Evolutionary conservation across 37 sponge, comb jelly and placozoan species (phyloP), one percentile per base, ranked within the genome.

Genomic region (Halichondria panicea): DNA sequence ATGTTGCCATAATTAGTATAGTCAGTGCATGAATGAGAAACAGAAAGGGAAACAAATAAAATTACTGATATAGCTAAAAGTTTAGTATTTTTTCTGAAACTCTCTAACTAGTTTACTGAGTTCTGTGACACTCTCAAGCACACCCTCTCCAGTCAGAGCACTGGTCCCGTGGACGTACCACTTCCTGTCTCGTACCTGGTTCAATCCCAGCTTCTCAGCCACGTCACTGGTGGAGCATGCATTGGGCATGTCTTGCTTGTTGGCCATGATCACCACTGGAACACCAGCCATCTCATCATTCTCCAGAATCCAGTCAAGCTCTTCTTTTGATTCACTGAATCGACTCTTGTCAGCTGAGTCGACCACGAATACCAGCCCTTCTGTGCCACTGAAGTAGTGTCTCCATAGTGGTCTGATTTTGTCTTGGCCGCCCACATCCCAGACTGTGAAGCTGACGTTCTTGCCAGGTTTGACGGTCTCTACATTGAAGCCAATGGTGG

Each of bases 401-500:
- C 75, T 86, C 96, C 96, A 96, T 50, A 96, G 83, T 6, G 89
- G 93, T 15, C 96, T 66, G 71, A 97, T 89, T 75, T 94, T 97
- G 73, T 94, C 92, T 58, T 97, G 98, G 46, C 98, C 98, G 22
- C 98, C 98, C 24, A 97, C 89, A 63, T 97, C 98, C 98, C 98
- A 97, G 31, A 97, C 98, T 0, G 96, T 95, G 81, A 95, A 95
- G 13, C 68, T 58, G 22, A 95, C 81, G 63, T 86, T 82, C 80
- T 92, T 96, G 0, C 68, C 79, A 1, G 93, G 99, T n/a, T 76
- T 56, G 7, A 98, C 93, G 3, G 99, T 94, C 81, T 98, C 99
- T 44, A 98, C 99, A 70, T 92, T 98, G 86, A 98, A 98, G 2
- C 99, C 99, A 46, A 98, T 98, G 25, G 99, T 98, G 0, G 99